Percentiles rank a stretch among this genome's conserved stretches.
phyloP scores from a whole-genome alignment of 2,888 invertebrate species.

The Habroteleia sp. region DNA sequence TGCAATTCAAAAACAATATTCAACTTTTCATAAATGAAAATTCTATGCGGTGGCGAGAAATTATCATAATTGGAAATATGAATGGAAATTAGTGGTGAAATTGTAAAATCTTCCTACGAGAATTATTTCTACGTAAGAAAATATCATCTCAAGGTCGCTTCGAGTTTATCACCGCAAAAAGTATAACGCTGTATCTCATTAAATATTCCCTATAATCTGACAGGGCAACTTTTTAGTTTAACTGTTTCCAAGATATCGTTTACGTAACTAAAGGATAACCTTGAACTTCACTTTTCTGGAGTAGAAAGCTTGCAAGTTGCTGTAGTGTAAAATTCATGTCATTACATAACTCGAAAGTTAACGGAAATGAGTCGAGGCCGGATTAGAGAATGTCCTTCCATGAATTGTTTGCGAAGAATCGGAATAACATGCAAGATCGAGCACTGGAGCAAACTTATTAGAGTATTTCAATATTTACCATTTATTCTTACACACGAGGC shows the following conservation, averaged over 20 bases:
- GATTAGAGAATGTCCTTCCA: conserved; percentile 19
- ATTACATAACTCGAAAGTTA: conserved; percentile 28
- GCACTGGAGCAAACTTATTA: conserved; percentile 40
- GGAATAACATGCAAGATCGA: conserved; percentile 38
- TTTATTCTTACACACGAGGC: conserved; percentile 49
- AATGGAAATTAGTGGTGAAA: no score
- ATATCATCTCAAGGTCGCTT: conserved; percentile 21
- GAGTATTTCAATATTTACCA: conserved; percentile 33
- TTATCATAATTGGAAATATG: no score
- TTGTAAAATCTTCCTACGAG: no score
- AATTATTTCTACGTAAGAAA: conserved; percentile 16
- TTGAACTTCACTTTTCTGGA: conserved; percentile 38
- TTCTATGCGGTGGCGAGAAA: no score
- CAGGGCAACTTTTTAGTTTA: conserved; percentile 14
- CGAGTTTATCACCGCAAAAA: conserved; percentile 31
- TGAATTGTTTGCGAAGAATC: conserved; percentile 19
- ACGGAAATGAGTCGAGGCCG: conserved; percentile 18
- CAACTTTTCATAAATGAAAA: no score
- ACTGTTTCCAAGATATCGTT: conserved; percentile 24
- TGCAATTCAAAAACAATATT: no score
- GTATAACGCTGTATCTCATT: conserved; percentile 18
- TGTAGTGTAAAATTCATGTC: conserved; percentile 17
- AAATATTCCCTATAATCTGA: conserved; percentile 41
- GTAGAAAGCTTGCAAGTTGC: conserved; percentile 21
- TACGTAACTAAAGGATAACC: conserved; percentile 28